Percentiles rank a stretch among this genome's conserved stretches.
These are phyloP conservation scores for Perdita meconis DNA, from an alignment of 2,888 invertebrate species.

Conservation along the genomic window DNA sequence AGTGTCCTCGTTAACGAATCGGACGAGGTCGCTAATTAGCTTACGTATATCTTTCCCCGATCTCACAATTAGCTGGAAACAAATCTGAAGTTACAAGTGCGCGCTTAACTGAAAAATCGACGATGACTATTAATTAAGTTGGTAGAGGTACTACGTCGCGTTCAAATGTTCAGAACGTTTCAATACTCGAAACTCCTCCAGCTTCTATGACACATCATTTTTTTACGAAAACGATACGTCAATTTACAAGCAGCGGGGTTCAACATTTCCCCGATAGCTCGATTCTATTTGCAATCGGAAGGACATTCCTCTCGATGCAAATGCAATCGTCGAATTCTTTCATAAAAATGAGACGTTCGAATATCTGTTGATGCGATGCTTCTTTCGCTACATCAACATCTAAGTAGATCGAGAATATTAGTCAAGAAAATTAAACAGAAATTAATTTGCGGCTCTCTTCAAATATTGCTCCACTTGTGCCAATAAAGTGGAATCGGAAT, in stretches of 20 bases:
- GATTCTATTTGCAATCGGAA: no score
- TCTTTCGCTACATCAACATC: background rate
- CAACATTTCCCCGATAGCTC: no score
- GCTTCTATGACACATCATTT: background rate
- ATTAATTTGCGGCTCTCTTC: background rate
- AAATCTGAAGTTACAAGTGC: conserved; percentile 25
- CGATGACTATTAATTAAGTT: conserved; percentile 34
- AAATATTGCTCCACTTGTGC: background rate
- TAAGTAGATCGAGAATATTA: conserved; percentile 9
- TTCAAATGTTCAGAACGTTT: conserved; percentile 10
- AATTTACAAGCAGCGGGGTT: conserved; percentile 4
- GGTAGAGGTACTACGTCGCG: background rate
- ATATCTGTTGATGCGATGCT: background rate
- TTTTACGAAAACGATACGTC: background rate
- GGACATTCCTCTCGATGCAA: background rate
- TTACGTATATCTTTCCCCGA: background rate
- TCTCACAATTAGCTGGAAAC: conserved; percentile 13
- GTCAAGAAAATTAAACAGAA: conserved; percentile 6
- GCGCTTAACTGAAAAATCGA: conserved; percentile 28
- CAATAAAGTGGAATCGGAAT: no score
- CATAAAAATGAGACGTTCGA: background rate
- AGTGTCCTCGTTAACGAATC: conserved; percentile 34
- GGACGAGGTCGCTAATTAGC: conserved; percentile 27
- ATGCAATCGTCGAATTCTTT: conserved; percentile 6
- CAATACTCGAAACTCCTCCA: conserved; percentile 8